Percentiles rank a stretch among this genome's conserved stretches.
These are phyloP conservation scores for Drosophila navojoa DNA, from an alignment of 1,140 invertebrate species.

Conservation along the genomic window DNA sequence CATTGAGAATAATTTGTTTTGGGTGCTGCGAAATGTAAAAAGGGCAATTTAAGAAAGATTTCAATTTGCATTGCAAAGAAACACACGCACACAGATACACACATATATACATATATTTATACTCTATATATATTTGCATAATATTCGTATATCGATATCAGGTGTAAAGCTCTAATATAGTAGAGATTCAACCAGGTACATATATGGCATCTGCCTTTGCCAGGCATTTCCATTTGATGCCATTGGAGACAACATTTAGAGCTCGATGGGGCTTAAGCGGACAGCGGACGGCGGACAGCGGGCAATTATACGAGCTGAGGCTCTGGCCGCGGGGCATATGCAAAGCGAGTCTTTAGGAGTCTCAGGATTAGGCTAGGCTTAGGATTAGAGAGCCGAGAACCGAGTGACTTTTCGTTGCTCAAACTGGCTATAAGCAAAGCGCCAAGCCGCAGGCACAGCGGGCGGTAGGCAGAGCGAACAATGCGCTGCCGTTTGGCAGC, in stretches of 20 bases:
- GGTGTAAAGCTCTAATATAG: constrained; percentile 8
- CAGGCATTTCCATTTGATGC: constrained; percentile 25
- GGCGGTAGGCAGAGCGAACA: constrained; percentile 14
- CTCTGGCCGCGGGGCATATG: constrained; percentile 30
- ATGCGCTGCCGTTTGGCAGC: constrained; percentile 50
- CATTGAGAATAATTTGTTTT: not conserved
- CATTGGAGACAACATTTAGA: not conserved
- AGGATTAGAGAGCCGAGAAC: not conserved
- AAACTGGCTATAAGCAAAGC: constrained; percentile 39
- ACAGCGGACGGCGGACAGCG: not conserved
- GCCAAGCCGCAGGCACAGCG: constrained; percentile 19
- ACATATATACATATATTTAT: not conserved
- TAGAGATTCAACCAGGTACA: not conserved
- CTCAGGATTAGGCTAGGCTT: constrained; percentile 40
- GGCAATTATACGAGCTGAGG: constrained; percentile 59
- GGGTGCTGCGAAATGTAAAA: constrained; percentile 3
- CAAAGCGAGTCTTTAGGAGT: constrained; percentile 60
- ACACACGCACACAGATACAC: not conserved
- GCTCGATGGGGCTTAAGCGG: too few relatives aligned
- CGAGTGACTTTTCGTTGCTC: constrained; percentile 29
- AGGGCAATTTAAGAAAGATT: constrained; percentile 14
- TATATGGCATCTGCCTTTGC: constrained; percentile 19
- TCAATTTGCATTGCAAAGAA: constrained; percentile 19
- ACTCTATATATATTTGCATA: constrained; percentile 1
- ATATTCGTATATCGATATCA: constrained; percentile 1